Percentiles rank a stretch among this genome's conserved stretches.
phyloP scores from a whole-genome alignment of 2,113 vertebrate species.

The Hepsetus odoe region DNA sequence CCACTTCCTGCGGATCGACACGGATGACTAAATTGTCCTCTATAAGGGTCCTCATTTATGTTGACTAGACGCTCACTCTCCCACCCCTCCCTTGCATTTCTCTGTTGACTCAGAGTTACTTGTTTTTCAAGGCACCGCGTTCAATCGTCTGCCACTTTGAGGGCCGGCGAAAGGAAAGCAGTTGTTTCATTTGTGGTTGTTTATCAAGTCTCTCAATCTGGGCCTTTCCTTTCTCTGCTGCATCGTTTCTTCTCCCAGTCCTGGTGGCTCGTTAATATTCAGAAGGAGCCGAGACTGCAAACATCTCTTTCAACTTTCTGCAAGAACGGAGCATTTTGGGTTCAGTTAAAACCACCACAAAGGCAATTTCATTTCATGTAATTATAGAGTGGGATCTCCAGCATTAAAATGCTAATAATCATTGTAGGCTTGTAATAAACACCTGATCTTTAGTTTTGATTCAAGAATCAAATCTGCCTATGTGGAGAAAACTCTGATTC shows the following conservation, averaged over 20 bases:
- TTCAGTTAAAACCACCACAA: not conserved
- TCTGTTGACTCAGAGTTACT: constrained; percentile 22
- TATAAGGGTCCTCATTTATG: constrained; percentile 22
- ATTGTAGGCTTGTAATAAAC: not conserved
- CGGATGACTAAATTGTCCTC: constrained; percentile 34
- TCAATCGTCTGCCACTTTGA: constrained; percentile 24
- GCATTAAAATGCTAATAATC: not conserved
- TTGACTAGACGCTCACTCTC: constrained; percentile 8
- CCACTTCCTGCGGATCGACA: constrained; percentile 16
- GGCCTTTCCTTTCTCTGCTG: not conserved
- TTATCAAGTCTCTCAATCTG: constrained; percentile 24
- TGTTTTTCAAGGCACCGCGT: constrained; percentile 19
- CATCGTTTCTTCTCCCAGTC: not conserved
- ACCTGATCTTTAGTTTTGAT: no score
- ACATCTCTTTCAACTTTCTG: not conserved
- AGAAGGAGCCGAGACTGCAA: not conserved
- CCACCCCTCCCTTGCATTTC: not conserved
- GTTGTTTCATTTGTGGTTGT: constrained; percentile 40
- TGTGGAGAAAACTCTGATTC: no score
- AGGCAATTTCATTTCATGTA: not conserved
- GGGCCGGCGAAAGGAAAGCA: constrained; percentile 15
- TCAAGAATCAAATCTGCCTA: not conserved
- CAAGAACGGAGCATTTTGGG: not conserved
- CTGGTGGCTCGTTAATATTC: not conserved
- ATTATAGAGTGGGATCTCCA: not conserved